These are phyloP conservation scores for Onychomys leucogaster DNA, from an alignment of 2,797 vertebrate genomes.

Conservation along the genomic window DNA sequence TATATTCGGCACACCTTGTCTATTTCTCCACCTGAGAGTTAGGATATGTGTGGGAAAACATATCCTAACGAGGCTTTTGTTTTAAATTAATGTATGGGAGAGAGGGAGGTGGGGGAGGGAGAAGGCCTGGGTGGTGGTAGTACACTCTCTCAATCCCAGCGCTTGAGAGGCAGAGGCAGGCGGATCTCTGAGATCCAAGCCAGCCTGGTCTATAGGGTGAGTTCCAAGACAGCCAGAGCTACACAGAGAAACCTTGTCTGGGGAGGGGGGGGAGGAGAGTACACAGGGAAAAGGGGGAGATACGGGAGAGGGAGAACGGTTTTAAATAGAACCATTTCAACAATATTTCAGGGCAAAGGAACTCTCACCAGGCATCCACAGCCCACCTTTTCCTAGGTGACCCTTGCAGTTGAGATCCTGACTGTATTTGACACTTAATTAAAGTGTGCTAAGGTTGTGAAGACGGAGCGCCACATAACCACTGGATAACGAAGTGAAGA, in stretches of 20 bases:
- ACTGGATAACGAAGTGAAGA: slow-evolving; percentile 54
- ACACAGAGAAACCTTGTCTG: background rate
- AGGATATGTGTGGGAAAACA: background rate
- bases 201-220: background rate
- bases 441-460: slow-evolving; percentile 56
- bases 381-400: background rate
- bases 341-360: slow-evolving; percentile 18
- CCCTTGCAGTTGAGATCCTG: slow-evolving; percentile 50
- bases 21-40: background rate
- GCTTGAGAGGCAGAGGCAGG: background rate
- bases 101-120: background rate
- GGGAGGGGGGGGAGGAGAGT: too few relatives aligned
- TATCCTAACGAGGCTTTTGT: background rate
- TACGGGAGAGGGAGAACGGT: background rate
- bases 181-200: background rate
- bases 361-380: slow-evolving; percentile 18
- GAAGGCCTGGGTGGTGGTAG: background rate
- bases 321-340: slow-evolving; percentile 16
- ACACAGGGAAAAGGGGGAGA: too few relatives aligned
- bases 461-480: slow-evolving; percentile 60
- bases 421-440: slow-evolving; percentile 68
- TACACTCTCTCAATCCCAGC: background rate
- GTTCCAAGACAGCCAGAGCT: background rate
- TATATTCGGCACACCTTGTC: background rate
- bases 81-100: background rate